A percentile compares a stretch with the other conserved stretches of the same genome.
These are phyloP conservation scores for Lasioglossum lativentre DNA, from an alignment of 2,888 invertebrate species.

Conservation along the genomic window DNA sequence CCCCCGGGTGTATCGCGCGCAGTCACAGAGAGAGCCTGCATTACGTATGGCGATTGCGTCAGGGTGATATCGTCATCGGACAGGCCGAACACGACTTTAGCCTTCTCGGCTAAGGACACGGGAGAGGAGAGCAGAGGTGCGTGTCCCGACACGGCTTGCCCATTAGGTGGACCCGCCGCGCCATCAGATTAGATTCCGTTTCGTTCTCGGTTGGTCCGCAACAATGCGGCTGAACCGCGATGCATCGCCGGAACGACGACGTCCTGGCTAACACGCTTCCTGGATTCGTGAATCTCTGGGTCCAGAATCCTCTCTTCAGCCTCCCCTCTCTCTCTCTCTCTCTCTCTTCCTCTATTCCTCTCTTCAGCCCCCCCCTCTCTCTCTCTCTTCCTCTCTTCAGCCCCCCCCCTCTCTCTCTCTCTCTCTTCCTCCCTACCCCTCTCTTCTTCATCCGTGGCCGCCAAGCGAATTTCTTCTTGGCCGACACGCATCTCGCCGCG, in stretches of 20 bases:
- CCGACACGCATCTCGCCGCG: conserved; percentile 18
- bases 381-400: too few relatives aligned
- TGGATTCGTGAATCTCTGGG: conserved; percentile 71
- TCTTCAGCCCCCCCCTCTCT: not conserved
- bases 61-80: conserved; percentile 74
- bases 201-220: conserved; percentile 70
- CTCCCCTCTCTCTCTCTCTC: not conserved
- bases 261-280: conserved; percentile 67
- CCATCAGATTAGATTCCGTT: conserved; percentile 84
- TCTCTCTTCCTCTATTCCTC: too few relatives aligned
- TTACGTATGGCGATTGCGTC: conserved; percentile 73
- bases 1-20: conserved; percentile 40
- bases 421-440: too few relatives aligned
- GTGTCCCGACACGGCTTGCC: conserved; percentile 84
- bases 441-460: not conserved
- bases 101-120: conserved; percentile 73
- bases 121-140: conserved; percentile 79
- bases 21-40: conserved; percentile 52
- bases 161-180: conserved; percentile 83
- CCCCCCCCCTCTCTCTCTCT: not conserved
- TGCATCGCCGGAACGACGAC: conserved; percentile 61
- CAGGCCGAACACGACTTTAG: conserved; percentile 80
- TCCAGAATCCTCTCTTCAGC: not conserved
- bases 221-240: conserved; percentile 63
- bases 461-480: not conserved